These are phyloP conservation scores for Bothrops jararaca DNA, from an alignment of 2,113 vertebrate genomes.

Conservation along the genomic window DNA sequence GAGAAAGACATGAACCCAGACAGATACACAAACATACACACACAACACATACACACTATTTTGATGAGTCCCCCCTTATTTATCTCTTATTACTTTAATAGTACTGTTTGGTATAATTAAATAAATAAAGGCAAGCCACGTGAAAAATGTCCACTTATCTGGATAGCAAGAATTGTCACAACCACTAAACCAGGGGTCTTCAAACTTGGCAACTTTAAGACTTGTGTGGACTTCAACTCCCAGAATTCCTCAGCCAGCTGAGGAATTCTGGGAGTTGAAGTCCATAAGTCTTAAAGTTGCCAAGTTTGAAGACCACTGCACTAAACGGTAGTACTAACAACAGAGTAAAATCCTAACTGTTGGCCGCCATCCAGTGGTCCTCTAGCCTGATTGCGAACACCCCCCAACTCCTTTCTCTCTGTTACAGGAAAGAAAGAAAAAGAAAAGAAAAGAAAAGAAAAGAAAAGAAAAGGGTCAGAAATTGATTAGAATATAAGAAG, in stretches of 20 bases:
- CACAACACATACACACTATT: too few relatives aligned
- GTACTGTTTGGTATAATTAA: background rate
- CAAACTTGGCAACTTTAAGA: too few relatives aligned
- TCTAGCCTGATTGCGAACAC: background rate
- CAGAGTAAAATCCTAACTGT: background rate
- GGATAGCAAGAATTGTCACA: background rate
- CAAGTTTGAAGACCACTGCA: too few relatives aligned
- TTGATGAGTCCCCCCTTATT: too few relatives aligned
- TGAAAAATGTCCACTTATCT: background rate
- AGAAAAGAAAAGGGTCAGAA: too few relatives aligned
- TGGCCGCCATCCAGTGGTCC: background rate
- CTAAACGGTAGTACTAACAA: background rate
- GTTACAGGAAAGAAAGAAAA: too few relatives aligned
- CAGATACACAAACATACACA: background rate
- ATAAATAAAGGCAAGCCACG: background rate
- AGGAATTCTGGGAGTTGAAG: too few relatives aligned
- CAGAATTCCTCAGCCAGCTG: too few relatives aligned
- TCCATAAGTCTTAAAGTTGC: too few relatives aligned
- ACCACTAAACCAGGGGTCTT: background rate
- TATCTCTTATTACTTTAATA: background rate
- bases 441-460: too few relatives aligned
- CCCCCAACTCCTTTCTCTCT: background rate
- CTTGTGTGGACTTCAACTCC: too few relatives aligned
- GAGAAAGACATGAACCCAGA: background rate
- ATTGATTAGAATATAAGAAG: too few relatives aligned